These are phyloP conservation scores for Grammomys surdaster DNA, from an alignment of 2,113 vertebrate genomes.

Conservation along the genomic window DNA sequence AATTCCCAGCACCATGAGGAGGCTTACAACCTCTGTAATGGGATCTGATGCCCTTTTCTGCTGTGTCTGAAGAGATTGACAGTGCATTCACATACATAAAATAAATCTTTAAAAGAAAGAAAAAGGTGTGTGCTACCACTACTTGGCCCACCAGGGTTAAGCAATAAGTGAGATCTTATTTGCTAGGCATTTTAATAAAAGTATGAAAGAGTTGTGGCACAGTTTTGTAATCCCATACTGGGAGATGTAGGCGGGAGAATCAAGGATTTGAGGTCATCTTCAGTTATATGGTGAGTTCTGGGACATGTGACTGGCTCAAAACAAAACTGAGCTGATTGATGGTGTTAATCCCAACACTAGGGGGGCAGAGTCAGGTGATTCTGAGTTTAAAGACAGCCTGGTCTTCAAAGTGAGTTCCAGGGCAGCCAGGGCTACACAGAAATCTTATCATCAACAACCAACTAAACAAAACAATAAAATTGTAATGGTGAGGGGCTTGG, in stretches of 20 bases:
- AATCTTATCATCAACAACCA: background rate
- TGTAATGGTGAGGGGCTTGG: background rate
- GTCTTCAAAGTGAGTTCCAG: background rate
- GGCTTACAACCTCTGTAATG: no score
- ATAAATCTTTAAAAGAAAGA: no score
- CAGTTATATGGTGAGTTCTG: background rate
- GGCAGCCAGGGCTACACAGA: background rate
- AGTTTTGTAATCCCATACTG: background rate
- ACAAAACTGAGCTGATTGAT: background rate
- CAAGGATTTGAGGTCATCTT: background rate
- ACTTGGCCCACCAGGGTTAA: background rate
- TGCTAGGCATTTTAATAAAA: background rate
- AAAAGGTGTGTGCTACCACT: background rate
- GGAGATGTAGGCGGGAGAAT: background rate
- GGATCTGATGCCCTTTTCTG: no score
- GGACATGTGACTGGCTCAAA: background rate
- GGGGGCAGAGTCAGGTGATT: background rate
- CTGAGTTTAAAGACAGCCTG: background rate
- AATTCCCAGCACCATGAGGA: no score
- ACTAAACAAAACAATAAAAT: background rate
- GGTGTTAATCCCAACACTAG: background rate
- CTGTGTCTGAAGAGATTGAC: no score
- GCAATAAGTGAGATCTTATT: constrained; percentile 8
- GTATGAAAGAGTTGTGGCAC: background rate
- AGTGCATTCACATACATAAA: no score